Percentiles rank a stretch among this genome's conserved stretches.
These are phyloP conservation scores for Pangasius mekongensis DNA, from an alignment of 2,797 vertebrate genomes.

Conservation along the genomic window DNA sequence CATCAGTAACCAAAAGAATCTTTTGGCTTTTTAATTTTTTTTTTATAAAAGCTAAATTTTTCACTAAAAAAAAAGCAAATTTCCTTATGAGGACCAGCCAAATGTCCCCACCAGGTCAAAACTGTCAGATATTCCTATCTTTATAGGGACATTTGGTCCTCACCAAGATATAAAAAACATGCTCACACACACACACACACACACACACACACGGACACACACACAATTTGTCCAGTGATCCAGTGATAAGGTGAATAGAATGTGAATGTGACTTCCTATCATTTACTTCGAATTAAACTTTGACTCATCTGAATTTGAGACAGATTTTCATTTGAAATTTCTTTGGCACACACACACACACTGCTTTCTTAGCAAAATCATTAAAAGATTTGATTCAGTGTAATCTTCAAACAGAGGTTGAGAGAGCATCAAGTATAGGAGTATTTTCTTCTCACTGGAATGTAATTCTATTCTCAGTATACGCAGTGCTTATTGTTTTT, in stretches of 20 bases:
- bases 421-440: constrained; percentile 1
- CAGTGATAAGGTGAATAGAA: neutral
- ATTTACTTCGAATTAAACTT: neutral
- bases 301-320: neutral
- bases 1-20: neutral
- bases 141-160: neutral
- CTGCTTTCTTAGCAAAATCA: neutral
- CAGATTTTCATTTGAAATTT: neutral
- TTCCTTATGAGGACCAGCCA: neutral
- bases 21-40: neutral
- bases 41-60: too few relatives aligned
- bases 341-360: neutral
- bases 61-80: neutral
- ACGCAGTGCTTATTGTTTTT: neutral
- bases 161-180: neutral
- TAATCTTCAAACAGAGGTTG: neutral
- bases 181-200: neutral
- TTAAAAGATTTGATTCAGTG: constrained; percentile 6
- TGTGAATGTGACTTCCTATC: constrained; percentile 1
- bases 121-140: neutral
- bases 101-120: too few relatives aligned
- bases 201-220: neutral
- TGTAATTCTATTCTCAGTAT: constrained; percentile 7
- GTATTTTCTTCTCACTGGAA: constrained; percentile 12
- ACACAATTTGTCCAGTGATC: neutral